These are phyloP conservation scores for Harpagifer antarcticus DNA, from an alignment of 2,797 vertebrate genomes.

Conservation along the genomic window DNA sequence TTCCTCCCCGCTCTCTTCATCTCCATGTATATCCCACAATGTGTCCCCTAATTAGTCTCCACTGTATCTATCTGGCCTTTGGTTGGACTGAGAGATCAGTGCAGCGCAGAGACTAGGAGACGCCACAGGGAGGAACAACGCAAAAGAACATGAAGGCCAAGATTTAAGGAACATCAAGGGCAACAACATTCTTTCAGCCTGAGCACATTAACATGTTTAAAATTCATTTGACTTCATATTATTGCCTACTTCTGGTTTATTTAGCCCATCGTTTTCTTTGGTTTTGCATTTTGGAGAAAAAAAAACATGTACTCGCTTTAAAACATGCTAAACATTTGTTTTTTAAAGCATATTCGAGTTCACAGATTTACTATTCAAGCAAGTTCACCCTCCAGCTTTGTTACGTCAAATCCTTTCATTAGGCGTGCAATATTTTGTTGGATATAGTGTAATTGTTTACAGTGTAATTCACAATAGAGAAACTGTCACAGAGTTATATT, in stretches of 20 bases:
- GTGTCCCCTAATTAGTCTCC: conserved; percentile 66
- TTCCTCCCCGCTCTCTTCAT: conserved; percentile 52
- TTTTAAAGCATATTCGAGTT: conserved; percentile 1
- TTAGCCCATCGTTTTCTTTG: conserved; percentile 13
- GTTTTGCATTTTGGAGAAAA: conserved; percentile 27
- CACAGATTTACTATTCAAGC: background rate
- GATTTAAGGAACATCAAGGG: conserved; percentile 47
- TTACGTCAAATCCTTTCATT: background rate
- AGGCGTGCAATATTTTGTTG: background rate
- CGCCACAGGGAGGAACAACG: conserved; percentile 4
- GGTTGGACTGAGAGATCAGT: conserved; percentile 62
- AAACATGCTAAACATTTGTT: conserved; percentile 3
- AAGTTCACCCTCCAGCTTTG: background rate
- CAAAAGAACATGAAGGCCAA: conserved; percentile 42
- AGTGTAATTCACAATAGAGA: too few relatives aligned
- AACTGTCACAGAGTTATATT: too few relatives aligned
- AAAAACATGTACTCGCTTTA: background rate
- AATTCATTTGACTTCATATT: conserved; percentile 23
- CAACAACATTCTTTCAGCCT: conserved; percentile 33
- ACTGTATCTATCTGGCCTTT: conserved; percentile 62
- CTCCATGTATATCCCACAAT: conserved; percentile 40
- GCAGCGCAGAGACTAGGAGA: conserved; percentile 27
- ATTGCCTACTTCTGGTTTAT: conserved; percentile 16
- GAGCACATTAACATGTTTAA: conserved; percentile 10
- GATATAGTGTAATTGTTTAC: background rate